Conservation (phyloP, 2,113 vertebrate genomes). For the Corvus hawaiiensis region DNA sequence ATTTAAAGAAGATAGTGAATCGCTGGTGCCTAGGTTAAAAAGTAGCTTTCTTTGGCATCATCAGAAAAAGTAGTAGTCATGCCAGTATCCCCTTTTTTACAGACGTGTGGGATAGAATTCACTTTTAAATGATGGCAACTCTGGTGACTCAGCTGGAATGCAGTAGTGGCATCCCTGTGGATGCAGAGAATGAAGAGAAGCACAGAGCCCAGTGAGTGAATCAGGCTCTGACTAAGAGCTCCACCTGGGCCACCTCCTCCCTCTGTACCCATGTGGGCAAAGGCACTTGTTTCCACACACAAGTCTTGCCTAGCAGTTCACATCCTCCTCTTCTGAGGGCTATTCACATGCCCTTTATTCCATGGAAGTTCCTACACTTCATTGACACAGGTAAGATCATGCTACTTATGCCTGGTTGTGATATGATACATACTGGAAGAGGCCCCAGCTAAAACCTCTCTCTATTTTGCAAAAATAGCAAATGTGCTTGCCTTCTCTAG, state of each 20-base stretch:
- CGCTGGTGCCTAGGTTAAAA: neutral
- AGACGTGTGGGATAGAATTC: neutral
- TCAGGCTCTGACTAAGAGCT: accelerated
- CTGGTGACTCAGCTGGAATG: neutral
- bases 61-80: neutral
- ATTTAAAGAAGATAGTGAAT: slow-evolving; percentile 30
- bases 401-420: neutral
- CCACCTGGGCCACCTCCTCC: neutral
- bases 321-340: neutral
- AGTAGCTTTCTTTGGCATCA: neutral
- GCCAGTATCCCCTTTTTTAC: neutral
- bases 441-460: neutral
- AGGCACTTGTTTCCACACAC: neutral
- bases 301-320: neutral
- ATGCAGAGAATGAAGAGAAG: neutral
- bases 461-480: neutral
- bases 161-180: neutral
- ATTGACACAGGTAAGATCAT: neutral
- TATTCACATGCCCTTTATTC: neutral
- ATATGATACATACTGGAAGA: neutral
- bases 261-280: accelerated
- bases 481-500: neutral
- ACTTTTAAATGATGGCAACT: neutral
- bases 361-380: neutral
- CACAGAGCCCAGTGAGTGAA: accelerated